Percentiles rank a stretch among this genome's conserved stretches.
phyloP scores from a whole-genome alignment of 1,140 invertebrate genomes.

The Ceratina japonica region DNA sequence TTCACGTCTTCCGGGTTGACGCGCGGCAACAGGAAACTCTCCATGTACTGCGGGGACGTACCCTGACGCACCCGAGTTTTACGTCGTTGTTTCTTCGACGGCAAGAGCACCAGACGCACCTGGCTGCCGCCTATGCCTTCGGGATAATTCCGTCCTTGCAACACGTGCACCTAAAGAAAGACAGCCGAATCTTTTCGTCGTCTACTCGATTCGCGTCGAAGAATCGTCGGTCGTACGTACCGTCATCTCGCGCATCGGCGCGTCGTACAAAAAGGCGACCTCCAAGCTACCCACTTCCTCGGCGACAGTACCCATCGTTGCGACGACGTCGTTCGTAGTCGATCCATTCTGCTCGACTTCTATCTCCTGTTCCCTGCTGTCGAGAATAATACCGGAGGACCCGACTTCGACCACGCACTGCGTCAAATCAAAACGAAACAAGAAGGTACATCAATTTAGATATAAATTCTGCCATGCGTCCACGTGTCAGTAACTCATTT shows the following conservation, averaged over 20 bases:
- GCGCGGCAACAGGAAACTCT: constrained; percentile 93
- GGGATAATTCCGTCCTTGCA: constrained; percentile 91
- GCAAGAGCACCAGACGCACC: constrained; percentile 91
- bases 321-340: constrained; percentile 69
- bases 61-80: constrained; percentile 95
- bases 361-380: constrained; percentile 73
- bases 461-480: no score
- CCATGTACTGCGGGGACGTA: constrained; percentile 94
- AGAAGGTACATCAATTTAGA: background rate
- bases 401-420: constrained; percentile 78
- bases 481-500: background rate
- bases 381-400: constrained; percentile 68
- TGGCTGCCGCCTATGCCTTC: constrained; percentile 87
- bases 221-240: constrained; percentile 70
- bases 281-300: constrained; percentile 88
- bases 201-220: no score
- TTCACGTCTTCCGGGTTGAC: constrained; percentile 96
- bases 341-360: constrained; percentile 70
- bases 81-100: constrained; percentile 94
- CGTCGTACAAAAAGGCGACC: constrained; percentile 93
- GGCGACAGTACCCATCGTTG: constrained; percentile 66
- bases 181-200: background rate
- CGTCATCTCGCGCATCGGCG: constrained; percentile 93
- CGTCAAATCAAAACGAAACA: background rate
- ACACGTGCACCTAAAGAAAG: constrained; percentile 83